Conservation (phyloP, 2,888 invertebrate species). For the Stenotaenia linearis region DNA sequence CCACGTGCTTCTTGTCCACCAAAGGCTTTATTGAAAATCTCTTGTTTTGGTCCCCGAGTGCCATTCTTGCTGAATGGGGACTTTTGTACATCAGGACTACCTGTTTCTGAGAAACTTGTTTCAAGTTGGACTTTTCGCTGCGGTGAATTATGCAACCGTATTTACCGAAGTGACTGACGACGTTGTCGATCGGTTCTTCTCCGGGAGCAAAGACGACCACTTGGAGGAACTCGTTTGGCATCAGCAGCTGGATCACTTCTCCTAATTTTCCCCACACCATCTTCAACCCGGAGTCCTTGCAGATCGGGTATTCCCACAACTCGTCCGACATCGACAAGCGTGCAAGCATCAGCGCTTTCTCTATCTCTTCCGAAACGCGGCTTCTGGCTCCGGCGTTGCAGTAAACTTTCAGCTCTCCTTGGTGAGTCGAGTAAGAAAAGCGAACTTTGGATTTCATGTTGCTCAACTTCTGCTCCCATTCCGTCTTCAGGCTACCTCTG, state of each 20-base stretch:
- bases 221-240: background rate
- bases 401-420: background rate
- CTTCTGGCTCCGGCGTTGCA: background rate
- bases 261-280: background rate
- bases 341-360: background rate
- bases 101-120: background rate
- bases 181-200: background rate
- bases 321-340: background rate
- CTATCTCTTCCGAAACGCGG: background rate
- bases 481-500: background rate
- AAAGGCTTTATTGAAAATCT: background rate
- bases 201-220: background rate
- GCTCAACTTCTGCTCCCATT: background rate
- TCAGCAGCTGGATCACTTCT: background rate
- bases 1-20: background rate
- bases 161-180: background rate
- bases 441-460: background rate
- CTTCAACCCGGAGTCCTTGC: background rate
- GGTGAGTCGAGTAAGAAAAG: background rate
- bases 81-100: background rate
- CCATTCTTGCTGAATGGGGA: background rate
- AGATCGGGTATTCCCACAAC: background rate
- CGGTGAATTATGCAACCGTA: background rate
- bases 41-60: background rate
- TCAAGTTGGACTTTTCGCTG: background rate